Evolutionary conservation across 2,797 vertebrate species (phyloP), one percentile per base, ranked within the genome.

Genomic region (Sebastes flavidus): DNA sequence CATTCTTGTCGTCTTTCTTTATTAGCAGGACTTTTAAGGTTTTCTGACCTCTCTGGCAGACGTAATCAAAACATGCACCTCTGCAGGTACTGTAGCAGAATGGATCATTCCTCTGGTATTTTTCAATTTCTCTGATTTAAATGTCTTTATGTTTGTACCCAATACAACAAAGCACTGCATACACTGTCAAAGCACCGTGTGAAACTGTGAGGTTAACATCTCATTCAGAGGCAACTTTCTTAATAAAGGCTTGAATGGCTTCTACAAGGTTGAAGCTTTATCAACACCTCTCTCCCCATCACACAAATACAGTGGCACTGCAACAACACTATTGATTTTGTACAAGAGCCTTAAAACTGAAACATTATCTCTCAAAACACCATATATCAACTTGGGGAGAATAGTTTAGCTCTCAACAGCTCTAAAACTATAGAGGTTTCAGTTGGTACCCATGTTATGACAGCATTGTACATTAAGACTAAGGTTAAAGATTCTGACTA

Each of bases 41-140:
- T 72, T 74, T 62, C 20, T 77, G 11, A 73, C 22, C 22, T 60
- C 66, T 62, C 29, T 77, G 25, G 36, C 10, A 58, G 49, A 65
- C 27, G 78, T 65, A 68, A 83, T 86, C 55, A 83, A 70, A 78
- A 81, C 30, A 56, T 42, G 24, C 29, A 74, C 36, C 42, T 83
- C 42, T 70, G 24, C 30, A 24, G 42, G 24, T 25, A 32, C 10
- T 11, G 20, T 65, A 61, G 49, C 30, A 80, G 25, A 74, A 66
- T 42, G 67, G n/a, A 66, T 71, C 16, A 66, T 46, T 69, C 46
- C 55, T 73, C 34, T 78, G 68, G 24, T 67, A 65, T 77, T 84
- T 82, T 82, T 65, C 75, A 65, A 11, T 75, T 82, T 14, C 54
- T 72, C 59, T 73, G 49, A 59, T 82, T 22, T 36, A 12, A 9